phyloP scores from a whole-genome alignment of 2,888 invertebrate genomes.

The Cryptophagus acutangulus region DNA sequence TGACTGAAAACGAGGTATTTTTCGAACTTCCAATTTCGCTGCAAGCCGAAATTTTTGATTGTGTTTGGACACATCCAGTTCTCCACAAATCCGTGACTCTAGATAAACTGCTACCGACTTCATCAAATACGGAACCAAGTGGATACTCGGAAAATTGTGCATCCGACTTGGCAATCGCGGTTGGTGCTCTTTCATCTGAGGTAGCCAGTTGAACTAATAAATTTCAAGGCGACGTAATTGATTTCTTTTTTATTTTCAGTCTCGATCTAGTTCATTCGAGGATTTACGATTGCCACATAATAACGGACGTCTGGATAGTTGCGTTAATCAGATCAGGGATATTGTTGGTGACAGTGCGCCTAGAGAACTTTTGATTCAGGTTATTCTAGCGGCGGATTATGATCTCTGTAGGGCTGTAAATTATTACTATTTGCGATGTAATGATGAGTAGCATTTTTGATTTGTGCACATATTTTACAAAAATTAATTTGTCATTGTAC shows the following conservation, averaged over 20 bases:
- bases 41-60: constrained; percentile 55
- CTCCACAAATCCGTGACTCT: constrained; percentile 23
- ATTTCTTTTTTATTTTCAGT: constrained; percentile 28
- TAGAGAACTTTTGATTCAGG: constrained; percentile 50
- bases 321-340: constrained; percentile 50
- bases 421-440: constrained; percentile 49
- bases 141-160: no score
- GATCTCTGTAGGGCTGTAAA: constrained; percentile 57
- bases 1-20: constrained; percentile 54
- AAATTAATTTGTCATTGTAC: no score
- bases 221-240: constrained; percentile 1
- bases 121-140: constrained; percentile 21
- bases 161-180: no score
- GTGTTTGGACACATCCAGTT: constrained; percentile 39
- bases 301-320: constrained; percentile 32
- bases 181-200: constrained; percentile 4
- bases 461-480: no score
- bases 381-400: constrained; percentile 56
- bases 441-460: constrained; percentile 18
- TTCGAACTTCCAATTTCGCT: constrained; percentile 55
- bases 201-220: constrained; percentile 1
- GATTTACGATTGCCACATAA: constrained; percentile 27
- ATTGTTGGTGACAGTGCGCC: constrained; percentile 53
- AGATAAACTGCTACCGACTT: constrained; percentile 26
- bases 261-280: constrained; percentile 29